Evolutionary conservation across 1,140 invertebrate genomes (phyloP), one percentile per base, ranked within the genome.

Genomic region (Battus philenor): DNA sequence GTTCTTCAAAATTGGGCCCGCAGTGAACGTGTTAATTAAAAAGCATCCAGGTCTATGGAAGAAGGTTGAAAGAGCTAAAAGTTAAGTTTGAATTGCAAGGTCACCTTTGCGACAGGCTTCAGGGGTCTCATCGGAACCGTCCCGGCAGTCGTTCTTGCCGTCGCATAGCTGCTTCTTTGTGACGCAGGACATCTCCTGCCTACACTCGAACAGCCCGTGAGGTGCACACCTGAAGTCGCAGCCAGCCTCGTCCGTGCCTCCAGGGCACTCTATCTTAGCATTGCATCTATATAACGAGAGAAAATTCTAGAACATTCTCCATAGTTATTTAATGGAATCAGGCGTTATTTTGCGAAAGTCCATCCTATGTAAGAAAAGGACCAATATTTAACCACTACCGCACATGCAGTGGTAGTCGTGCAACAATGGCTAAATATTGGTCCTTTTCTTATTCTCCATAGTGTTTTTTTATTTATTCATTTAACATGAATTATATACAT

Each of bases 251-350:
- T 92, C 91, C 31, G 89, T 90, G 1, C 89, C 89, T 24, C 90
- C 89, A 0, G 91, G 89, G 68, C 93, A 95, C 39, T 95, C 93
- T 1, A 78, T 51, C 43, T 90, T 90, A 3, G 89, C 89, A 72
- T 94, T 92, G 76, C 93, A 94, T 1, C 90, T 81, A 39, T 0
- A 34, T 30, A 31, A 2, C 26, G n/a, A n/a, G n/a, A n/a, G n/a
- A n/a, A n/a, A n/a, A n/a, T n/a, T n/a, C n/a, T n/a, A n/a, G n/a
- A n/a, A n/a, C n/a, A n/a, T n/a, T n/a, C n/a, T n/a, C n/a, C n/a
- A n/a, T n/a, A n/a, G n/a, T n/a, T n/a, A n/a, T n/a, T n/a, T n/a
- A n/a, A n/a, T n/a, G n/a, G n/a, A n/a, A n/a, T n/a, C n/a, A n/a
- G n/a, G n/a, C n/a, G n/a, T n/a, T n/a, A n/a, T n/a, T n/a, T n/a